Conservation (phyloP, 2,113 vertebrate species). For the Ammodytes dubius region DNA sequence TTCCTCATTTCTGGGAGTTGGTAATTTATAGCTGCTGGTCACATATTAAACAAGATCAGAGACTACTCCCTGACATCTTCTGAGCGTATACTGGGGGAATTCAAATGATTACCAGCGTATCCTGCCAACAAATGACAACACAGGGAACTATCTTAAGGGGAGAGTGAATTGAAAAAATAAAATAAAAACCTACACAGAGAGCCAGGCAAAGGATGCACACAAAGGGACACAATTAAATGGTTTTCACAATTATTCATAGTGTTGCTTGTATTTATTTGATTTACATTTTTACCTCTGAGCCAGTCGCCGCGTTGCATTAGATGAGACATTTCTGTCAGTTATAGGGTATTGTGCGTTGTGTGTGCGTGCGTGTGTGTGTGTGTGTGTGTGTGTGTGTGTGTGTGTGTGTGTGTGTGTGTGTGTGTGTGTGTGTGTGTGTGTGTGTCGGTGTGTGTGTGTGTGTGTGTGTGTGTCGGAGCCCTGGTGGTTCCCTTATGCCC, state of each 20-base stretch:
- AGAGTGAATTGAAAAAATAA: constrained; percentile 44
- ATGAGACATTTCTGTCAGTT: constrained; percentile 71
- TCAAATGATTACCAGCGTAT: constrained; percentile 81
- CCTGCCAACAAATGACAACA: constrained; percentile 83
- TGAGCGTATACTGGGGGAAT: constrained; percentile 80
- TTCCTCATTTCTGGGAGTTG: constrained; percentile 82
- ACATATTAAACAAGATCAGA: constrained; percentile 86
- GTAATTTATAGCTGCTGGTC: constrained; percentile 86
- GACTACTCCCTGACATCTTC: constrained; percentile 81
- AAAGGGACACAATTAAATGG: constrained; percentile 78
- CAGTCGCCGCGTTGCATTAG: constrained; percentile 41
- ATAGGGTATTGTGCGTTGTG: constrained; percentile 55
- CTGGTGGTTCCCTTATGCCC: constrained; percentile 58
- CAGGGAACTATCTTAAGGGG: constrained; percentile 72
- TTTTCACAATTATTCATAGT: constrained; percentile 75
- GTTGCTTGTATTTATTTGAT: constrained; percentile 20
- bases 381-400: no score
- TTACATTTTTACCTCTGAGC: constrained; percentile 60
- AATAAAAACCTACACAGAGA: constrained; percentile 51
- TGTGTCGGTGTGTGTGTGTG: no score
- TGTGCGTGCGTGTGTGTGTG: not conserved
- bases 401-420: constrained; percentile 28
- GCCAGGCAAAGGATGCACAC: constrained; percentile 55
- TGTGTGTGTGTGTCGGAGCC: constrained; percentile 37
- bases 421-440: not conserved